A percentile compares a stretch with the other conserved stretches of the same genome.
Evolutionary conservation across 30 jellyfish, hydroid and myxozoan genomes (phyloP).

Genomic region (Aurelia coerulea): DNA sequence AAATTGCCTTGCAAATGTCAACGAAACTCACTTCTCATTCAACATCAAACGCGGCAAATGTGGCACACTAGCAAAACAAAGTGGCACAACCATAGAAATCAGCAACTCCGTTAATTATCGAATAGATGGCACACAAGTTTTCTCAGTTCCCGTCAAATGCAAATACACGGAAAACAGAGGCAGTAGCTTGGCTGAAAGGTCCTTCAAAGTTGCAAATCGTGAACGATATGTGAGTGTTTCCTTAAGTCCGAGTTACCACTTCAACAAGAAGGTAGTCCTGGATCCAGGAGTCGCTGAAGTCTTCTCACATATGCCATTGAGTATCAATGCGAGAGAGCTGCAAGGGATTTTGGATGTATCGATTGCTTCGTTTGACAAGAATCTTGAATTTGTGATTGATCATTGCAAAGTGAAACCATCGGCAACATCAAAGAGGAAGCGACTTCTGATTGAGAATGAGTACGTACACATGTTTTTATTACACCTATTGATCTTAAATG

Average conservation of each 20-base stretch:
- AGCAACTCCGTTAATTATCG: constrained; percentile 47
- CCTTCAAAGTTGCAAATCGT: constrained; percentile 10
- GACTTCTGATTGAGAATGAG: constrained; percentile 43
- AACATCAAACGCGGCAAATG: constrained; percentile 32
- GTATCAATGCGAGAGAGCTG: constrained; percentile 11
- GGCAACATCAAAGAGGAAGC: constrained; percentile 39
- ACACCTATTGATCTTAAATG: neutral
- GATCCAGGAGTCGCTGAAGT: constrained; percentile 24
- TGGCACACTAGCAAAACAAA: constrained; percentile 44
- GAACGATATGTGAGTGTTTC: constrained; percentile 48
- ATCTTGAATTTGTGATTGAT: constrained; percentile 35
- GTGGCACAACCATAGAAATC: constrained; percentile 33
- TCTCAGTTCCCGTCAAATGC: constrained; percentile 48
- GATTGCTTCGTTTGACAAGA: constrained; percentile 5
- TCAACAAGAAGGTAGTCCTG: constrained; percentile 25
- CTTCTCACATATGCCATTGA: constrained; percentile 16
- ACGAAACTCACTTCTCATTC: constrained; percentile 53
- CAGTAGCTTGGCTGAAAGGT: constrained; percentile 15
- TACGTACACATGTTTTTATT: neutral
- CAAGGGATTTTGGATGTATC: constrained; percentile 22
- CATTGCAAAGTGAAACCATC: constrained; percentile 70
- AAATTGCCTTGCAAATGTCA: constrained; percentile 57
- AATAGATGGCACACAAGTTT: constrained; percentile 3
- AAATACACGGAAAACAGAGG: constrained; percentile 19
- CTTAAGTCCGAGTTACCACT: constrained; percentile 36